Evolutionary conservation across 53 echinoderm and acorn worm genomes (phyloP).

Genomic region (Holothuria leucospilota): DNA sequence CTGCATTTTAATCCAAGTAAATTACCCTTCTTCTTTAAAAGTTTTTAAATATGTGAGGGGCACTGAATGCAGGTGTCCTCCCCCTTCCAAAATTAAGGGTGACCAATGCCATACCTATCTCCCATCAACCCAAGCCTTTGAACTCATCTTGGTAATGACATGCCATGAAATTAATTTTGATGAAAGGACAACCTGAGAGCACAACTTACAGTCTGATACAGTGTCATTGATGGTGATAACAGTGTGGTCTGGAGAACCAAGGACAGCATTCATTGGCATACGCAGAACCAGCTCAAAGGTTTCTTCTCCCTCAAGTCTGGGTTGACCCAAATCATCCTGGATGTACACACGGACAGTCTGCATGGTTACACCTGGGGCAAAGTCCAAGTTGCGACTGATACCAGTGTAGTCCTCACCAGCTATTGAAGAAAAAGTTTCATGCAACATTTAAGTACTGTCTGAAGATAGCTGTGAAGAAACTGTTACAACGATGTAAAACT

Average conservation of each 20-base stretch:
- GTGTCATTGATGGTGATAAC: slow-evolving; percentile 96
- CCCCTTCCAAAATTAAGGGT: too few relatives aligned
- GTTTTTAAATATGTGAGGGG: too few relatives aligned
- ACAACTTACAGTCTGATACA: slow-evolving; percentile 93
- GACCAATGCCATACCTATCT: too few relatives aligned
- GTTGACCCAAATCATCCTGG: slow-evolving; percentile 98
- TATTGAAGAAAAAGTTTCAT: slow-evolving; percentile 16
- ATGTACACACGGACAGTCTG: slow-evolving; percentile 97
- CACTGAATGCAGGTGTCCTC: too few relatives aligned
- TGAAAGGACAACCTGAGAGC: not conserved
- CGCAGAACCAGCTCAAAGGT: slow-evolving; percentile 96
- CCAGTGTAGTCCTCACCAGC: slow-evolving; percentile 97
- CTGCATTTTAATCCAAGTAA: too few relatives aligned
- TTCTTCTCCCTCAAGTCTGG: slow-evolving; percentile 91
- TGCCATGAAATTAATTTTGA: too few relatives aligned
- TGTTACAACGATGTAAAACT: too few relatives aligned
- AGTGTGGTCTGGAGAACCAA: slow-evolving; percentile 80
- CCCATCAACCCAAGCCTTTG: too few relatives aligned
- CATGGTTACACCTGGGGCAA: slow-evolving; percentile 95
- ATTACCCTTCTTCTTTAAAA: too few relatives aligned
- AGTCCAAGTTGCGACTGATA: slow-evolving; percentile 99
- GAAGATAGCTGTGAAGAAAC: too few relatives aligned
- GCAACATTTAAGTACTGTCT: too few relatives aligned
- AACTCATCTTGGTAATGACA: too few relatives aligned
- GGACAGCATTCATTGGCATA: slow-evolving; percentile 96